phyloP scores from a whole-genome alignment of 2,113 vertebrate genomes.

The Balaenoptera acutorostrata region DNA sequence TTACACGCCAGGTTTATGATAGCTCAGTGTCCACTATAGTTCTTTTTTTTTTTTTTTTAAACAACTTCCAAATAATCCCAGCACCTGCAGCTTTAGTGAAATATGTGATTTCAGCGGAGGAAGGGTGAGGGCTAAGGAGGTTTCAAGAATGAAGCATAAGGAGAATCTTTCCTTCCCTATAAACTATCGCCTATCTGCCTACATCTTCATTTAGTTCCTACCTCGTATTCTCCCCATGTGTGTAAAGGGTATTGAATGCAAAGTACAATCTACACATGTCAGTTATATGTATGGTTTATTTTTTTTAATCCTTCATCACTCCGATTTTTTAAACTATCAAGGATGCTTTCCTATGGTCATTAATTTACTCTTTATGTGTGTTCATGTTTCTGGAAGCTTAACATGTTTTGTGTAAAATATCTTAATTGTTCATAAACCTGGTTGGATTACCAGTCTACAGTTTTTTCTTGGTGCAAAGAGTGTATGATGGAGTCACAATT shows the following conservation, averaged over 20 bases:
- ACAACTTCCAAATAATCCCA: slow-evolving; percentile 68
- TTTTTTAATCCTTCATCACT: not conserved
- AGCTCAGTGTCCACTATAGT: slow-evolving; percentile 51
- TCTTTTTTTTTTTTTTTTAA: not conserved
- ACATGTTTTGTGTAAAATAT: slow-evolving; percentile 7
- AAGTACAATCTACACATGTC: not conserved
- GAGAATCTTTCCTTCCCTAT: not conserved
- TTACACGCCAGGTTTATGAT: slow-evolving; percentile 38
- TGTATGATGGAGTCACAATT: not conserved
- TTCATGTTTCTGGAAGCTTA: not conserved
- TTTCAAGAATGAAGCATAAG: not conserved
- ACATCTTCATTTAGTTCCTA: not conserved
- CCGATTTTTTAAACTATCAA: not conserved
- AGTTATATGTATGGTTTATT: not conserved
- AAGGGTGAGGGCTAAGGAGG: not conserved
- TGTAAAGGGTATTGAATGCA: not conserved
- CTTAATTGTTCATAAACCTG: slow-evolving; percentile 2
- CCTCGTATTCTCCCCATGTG: not conserved
- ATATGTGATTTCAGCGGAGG: slow-evolving; percentile 38
- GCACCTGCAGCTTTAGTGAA: slow-evolving; percentile 74
- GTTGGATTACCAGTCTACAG: not conserved
- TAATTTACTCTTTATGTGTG: not conserved
- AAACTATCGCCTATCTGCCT: not conserved
- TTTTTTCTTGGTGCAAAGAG: not conserved
- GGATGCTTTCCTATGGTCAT: not conserved